Base-by-base conservation (phyloP, 2,113 vertebrate species). In the Propithecus coquereli region DNA sequence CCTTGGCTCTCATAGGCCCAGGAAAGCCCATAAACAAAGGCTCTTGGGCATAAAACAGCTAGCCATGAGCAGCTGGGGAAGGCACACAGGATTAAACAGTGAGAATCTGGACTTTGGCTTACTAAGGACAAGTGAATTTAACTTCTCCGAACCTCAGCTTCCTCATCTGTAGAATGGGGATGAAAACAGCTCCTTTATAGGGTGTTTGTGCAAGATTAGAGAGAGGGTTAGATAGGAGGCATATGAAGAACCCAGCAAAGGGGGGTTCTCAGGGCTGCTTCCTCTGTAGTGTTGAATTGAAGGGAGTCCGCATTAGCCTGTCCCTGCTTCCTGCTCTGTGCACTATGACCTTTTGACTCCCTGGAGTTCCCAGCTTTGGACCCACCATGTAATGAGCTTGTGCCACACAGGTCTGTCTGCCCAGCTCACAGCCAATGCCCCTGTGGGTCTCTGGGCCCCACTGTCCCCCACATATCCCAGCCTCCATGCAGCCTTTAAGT, bases 201-300 rank as follows among this genome's bases (percentile, higher is more conserved):
- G 17, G 27, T 37, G 17, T 63, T 5, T 4, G 0, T 61, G 14
- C 13, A 5, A 22, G 6, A 14, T 37, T 8, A 3, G 54, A 57
- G 22, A 43, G 6, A 83, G 18, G 40, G 9, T 43, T 47, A 47
- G 34, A 57, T 27, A 8, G 0, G 6, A 79, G 50, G 17, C 14
- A 4, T 2, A 2, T 17, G 2, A 79, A 70, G 25, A 68, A 20
- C 4, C 1, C 6, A 11, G 73, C 50, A 37, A 14, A 27, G 61
- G 23, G 6, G 11, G 13, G 10, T 43, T 34, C 32, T 57, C 22
- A 14, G 77, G 30, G 43, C 4, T 37, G 34, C 47, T 34, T 80
- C 50, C 22, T 82, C 3, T 47, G 1, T 1, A 11, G 57, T 0
- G 7, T 8, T 3, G 1, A 40, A 34, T 4, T 25, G 17, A 85